Base-by-base conservation (phyloP, 2,113 vertebrate species). In the Lampris incognitus region DNA sequence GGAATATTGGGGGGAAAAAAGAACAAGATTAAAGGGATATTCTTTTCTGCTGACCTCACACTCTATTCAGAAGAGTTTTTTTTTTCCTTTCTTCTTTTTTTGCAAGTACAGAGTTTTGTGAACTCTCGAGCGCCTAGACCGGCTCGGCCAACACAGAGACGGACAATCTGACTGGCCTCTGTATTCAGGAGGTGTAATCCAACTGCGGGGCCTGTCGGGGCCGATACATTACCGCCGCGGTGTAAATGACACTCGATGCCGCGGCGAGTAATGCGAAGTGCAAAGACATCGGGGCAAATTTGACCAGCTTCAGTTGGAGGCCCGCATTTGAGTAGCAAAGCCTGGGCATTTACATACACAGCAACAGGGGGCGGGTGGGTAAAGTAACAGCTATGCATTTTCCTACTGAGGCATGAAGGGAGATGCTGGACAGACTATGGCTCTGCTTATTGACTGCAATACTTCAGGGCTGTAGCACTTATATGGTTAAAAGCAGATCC, bases 371-470 rank as follows among this genome's bases (percentile, higher is more conserved):
- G 5, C 24, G 49, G 38, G 52, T 51, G 55, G 65, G 51, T 73
- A 67, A 86, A 58, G 51, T 66, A 81, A 86, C 72, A 70, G 64
- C 72, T 66, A 44, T 24, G 69, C 68, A 44, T 56, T 42, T 61
- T 78, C 63, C 72, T 82, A 81, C 60, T 11, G 54, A 49, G 61
- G 70, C 72, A 48, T 67, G 46, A n/a, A 7, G 52, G 69, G 56
- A 67, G 57, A 72, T 64, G 74, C 52, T 57, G 52, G 68, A 46
- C 24, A 78, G 74, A 57, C 69, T 68, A 67, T 66, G 78, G 68
- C 69, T 83, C 63, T 66, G 11, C 41, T 51, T 87, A 87, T 86
- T 78, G 87, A 88, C 88, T 73, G 44, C 50, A 69, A 76, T 71
- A 85, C 78, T 62, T 73, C 67, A 73, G 71, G 57, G 66, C 56